Evolutionary conservation across 2,888 invertebrate species (phyloP).

Genomic region (Poecilobothrus nobilitatus): DNA sequence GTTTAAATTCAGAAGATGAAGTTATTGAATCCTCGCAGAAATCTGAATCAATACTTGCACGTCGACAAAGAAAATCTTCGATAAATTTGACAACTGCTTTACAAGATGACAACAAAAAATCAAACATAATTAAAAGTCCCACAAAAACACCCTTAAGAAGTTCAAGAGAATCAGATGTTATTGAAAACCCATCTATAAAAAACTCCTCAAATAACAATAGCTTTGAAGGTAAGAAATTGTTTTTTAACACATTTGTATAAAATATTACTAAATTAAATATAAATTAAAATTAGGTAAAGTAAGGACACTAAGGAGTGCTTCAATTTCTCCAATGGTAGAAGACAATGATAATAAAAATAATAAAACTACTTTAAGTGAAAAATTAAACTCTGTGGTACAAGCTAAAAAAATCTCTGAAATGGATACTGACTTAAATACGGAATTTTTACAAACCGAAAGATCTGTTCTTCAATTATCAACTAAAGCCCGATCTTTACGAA

Average conservation of each 20-base stretch:
- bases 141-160: neutral
- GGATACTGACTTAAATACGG: neutral
- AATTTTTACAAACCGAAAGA: neutral
- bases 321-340: too few relatives aligned
- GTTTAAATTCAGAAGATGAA: constrained; percentile 15
- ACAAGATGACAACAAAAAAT: neutral
- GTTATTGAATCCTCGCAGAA: constrained; percentile 18
- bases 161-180: neutral
- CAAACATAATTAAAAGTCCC: neutral
- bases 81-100: neutral
- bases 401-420: neutral
- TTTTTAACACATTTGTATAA: too few relatives aligned
- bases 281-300: neutral
- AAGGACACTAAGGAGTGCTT: neutral
- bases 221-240: neutral
- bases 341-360: too few relatives aligned
- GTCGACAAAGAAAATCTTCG: neutral
- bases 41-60: constrained; percentile 17
- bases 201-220: too few relatives aligned
- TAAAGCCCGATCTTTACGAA: too few relatives aligned
- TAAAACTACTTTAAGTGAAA: too few relatives aligned
- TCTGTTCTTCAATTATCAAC: neutral
- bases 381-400: neutral
- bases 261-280: too few relatives aligned
- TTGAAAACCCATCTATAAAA: too few relatives aligned